Conservation (phyloP, 2,113 vertebrate species). For the Corvus moneduloides region DNA sequence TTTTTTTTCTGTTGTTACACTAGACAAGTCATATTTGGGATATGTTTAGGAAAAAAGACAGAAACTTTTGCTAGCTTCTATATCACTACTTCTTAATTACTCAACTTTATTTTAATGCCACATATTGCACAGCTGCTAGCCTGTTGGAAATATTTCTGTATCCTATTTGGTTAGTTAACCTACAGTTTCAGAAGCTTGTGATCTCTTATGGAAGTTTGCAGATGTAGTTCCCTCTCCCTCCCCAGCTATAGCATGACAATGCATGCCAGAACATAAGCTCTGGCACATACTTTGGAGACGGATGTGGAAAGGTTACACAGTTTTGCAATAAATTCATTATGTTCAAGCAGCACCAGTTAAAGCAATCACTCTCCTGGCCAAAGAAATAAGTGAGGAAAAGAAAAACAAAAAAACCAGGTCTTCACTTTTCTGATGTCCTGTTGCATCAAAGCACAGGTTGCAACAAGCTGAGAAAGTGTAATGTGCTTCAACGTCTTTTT, state of each 20-base stretch:
- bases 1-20: background rate
- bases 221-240: background rate
- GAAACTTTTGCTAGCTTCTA: constrained; percentile 16
- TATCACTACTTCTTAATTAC: constrained; percentile 10
- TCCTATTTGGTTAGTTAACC: background rate
- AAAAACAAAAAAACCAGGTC: constrained; percentile 20
- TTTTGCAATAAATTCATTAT: constrained; percentile 44
- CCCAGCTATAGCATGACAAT: constrained; percentile 15
- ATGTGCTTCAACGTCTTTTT: constrained; percentile 67
- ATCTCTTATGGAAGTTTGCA: background rate
- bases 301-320: constrained; percentile 48
- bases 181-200: background rate
- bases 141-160: constrained; percentile 28
- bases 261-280: constrained; percentile 1
- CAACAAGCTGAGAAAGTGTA: constrained; percentile 61
- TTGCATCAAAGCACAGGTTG: constrained; percentile 67
- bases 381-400: constrained; percentile 34
- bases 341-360: constrained; percentile 53
- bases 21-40: background rate
- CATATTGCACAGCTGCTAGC: background rate
- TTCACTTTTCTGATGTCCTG: constrained; percentile 65
- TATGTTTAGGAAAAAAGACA: background rate
- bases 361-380: constrained; percentile 45
- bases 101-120: constrained; percentile 34
- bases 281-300: background rate